phyloP scores from a whole-genome alignment of 2,797 vertebrate genomes.

The Phataginus tetradactyla region DNA sequence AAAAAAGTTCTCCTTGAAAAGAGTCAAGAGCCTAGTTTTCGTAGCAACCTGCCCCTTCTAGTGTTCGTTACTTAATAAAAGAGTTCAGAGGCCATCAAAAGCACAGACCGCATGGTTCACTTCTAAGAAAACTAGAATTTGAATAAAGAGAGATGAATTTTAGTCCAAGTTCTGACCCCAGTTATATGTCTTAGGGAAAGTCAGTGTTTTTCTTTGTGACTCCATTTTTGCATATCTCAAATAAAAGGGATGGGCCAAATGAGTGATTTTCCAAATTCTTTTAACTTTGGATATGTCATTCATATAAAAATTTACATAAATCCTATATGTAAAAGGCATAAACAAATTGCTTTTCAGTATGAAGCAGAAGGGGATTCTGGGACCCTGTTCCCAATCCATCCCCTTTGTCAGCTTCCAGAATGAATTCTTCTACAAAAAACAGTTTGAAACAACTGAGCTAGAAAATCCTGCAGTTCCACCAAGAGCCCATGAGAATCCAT shows the following conservation, averaged over 20 bases:
- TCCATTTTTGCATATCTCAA: neutral
- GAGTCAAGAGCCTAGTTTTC: neutral
- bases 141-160: neutral
- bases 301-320: neutral
- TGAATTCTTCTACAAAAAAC: neutral
- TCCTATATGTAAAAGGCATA: neutral
- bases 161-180: neutral
- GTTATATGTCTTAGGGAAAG: neutral
- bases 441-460: neutral
- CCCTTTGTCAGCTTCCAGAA: neutral
- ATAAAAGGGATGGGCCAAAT: neutral
- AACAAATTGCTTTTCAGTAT: neutral
- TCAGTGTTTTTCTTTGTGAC: neutral
- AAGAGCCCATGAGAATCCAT: neutral
- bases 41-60: neutral
- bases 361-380: neutral
- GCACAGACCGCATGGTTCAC: neutral
- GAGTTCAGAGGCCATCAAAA: neutral
- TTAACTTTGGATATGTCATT: neutral
- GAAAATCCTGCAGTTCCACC: neutral
- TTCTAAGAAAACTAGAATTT: neutral
- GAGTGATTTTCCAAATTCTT: slow-evolving; percentile 33
- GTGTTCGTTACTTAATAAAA: neutral
- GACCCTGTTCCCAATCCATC: neutral
- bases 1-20: neutral